These are phyloP conservation scores for Poecilobothrus nobilitatus DNA, from an alignment of 2,888 invertebrate genomes.

Conservation along the genomic window DNA sequence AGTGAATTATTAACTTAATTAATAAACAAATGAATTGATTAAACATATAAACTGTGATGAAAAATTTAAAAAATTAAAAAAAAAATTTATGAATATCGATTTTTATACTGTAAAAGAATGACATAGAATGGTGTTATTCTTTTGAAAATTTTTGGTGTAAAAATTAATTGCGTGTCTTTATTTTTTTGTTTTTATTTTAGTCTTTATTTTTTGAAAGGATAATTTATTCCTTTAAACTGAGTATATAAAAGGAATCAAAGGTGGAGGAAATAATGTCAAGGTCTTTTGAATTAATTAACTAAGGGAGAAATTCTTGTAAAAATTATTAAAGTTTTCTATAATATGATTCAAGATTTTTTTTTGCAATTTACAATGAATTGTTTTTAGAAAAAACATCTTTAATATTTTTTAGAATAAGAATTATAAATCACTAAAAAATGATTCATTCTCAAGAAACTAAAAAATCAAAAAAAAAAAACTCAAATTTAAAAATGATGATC, in stretches of 20 bases:
- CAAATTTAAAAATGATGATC: not conserved
- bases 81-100: not conserved
- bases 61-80: not conserved
- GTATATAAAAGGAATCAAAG: not conserved
- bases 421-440: not conserved
- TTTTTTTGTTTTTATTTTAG: not conserved
- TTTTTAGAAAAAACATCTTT: no score
- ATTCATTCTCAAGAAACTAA: not conserved
- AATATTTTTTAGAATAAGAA: not conserved
- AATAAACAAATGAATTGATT: not conserved
- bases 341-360: no score
- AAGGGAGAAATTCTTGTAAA: not conserved
- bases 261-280: not conserved
- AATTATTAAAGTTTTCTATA: not conserved
- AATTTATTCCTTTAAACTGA: not conserved
- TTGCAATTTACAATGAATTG: no score
- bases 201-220: not conserved
- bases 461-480: not conserved
- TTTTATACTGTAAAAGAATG: not conserved
- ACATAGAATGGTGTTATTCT: not conserved
- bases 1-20: not conserved
- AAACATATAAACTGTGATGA: not conserved
- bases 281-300: not conserved
- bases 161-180: not conserved
- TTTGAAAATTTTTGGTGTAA: not conserved